These are phyloP conservation scores for Anabas testudineus DNA, from an alignment of 2,797 vertebrate genomes.

Conservation along the genomic window DNA sequence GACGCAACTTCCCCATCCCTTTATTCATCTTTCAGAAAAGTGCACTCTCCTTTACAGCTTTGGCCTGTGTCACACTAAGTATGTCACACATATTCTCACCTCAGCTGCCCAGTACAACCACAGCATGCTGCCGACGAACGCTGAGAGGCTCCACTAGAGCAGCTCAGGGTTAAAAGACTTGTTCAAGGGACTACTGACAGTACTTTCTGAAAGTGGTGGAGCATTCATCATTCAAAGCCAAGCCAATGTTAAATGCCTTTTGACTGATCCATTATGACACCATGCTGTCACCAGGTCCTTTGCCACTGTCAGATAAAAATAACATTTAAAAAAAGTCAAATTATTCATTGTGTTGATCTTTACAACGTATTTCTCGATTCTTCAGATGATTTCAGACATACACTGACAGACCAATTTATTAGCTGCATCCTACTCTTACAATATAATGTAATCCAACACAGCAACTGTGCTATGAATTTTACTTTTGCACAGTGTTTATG, in stretches of 20 bases:
- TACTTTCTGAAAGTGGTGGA: background rate
- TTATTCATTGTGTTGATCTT: no score
- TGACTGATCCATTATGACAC: background rate
- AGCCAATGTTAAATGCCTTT: background rate
- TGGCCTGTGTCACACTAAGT: conserved; percentile 11
- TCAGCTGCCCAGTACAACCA: background rate
- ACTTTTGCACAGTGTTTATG: no score
- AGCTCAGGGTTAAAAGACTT: conserved; percentile 8
- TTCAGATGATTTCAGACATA: no score
- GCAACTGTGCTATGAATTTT: no score
- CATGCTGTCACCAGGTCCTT: background rate
- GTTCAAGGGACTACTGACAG: conserved; percentile 17
- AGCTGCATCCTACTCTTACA: no score
- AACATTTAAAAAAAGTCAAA: no score
- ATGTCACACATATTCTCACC: background rate
- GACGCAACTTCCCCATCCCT: background rate
- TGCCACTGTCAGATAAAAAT: no score
- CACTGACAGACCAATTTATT: no score
- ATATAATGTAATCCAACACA: no score
- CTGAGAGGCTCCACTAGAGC: conserved; percentile 8
- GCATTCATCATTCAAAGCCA: conserved; percentile 3
- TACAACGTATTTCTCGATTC: background rate
- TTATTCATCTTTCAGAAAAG: background rate
- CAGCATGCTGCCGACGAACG: conserved; percentile 4
- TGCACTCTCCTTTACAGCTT: background rate